Conservation (phyloP, 2,888 invertebrate species). For the Drosophila paucipuncta region DNA sequence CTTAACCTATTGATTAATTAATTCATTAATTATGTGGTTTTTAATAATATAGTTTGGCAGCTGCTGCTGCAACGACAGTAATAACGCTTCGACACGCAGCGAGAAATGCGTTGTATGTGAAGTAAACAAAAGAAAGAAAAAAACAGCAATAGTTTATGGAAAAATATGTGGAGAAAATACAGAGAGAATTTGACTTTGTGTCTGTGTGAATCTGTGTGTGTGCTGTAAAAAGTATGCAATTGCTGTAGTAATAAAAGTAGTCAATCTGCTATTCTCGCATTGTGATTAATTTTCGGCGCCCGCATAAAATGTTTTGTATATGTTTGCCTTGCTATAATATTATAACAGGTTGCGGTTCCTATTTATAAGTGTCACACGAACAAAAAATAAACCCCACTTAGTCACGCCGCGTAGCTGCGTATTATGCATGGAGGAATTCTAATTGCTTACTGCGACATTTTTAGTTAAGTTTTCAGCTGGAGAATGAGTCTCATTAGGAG, state of each 20-base stretch:
- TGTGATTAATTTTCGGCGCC: constrained; percentile 41
- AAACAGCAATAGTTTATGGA: constrained; percentile 38
- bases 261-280: constrained; percentile 10
- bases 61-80: not conserved
- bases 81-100: constrained; percentile 21
- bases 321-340: constrained; percentile 35
- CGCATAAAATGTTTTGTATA: constrained; percentile 20
- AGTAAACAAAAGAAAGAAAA: constrained; percentile 69
- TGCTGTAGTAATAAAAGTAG: constrained; percentile 5
- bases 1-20: constrained; percentile 36
- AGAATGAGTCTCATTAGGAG: not conserved
- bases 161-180: constrained; percentile 10
- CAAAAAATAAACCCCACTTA: constrained; percentile 28
- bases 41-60: constrained; percentile 14
- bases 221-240: constrained; percentile 23
- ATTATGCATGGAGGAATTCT: constrained; percentile 31
- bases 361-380: constrained; percentile 57
- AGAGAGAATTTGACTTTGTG: constrained; percentile 16
- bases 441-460: constrained; percentile 11
- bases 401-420: constrained; percentile 54
- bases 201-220: constrained; percentile 20
- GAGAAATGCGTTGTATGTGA: constrained; percentile 33
- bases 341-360: constrained; percentile 60
- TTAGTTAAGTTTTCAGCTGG: not conserved
- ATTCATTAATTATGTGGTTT: constrained; percentile 24